A percentile compares a stretch with the other conserved stretches of the same genome.
These are phyloP conservation scores for Sminthurides aquaticus DNA, from an alignment of 2,888 invertebrate species.

Conservation along the genomic window DNA sequence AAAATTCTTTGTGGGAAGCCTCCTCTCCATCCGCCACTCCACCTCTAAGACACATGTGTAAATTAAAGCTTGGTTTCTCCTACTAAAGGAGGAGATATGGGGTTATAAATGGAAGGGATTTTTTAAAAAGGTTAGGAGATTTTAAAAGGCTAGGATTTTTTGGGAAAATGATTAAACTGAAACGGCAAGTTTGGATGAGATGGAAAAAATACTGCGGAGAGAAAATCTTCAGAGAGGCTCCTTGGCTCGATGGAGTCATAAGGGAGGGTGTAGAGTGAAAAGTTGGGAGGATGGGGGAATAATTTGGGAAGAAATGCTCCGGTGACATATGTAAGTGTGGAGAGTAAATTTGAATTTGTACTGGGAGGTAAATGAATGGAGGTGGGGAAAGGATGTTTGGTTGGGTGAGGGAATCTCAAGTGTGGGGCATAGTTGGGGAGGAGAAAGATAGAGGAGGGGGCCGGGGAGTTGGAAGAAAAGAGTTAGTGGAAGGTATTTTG, in stretches of 20 bases:
- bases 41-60: not conserved
- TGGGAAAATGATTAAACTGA: not conserved
- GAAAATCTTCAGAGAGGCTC: too few species aligned
- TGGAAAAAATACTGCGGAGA: too few species aligned
- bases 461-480: not conserved
- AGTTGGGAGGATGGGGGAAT: too few species aligned
- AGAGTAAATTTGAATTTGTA: not conserved
- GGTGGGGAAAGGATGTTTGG: too few species aligned
- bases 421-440: not conserved
- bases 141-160: not conserved
- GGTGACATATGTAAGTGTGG: not conserved
- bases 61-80: not conserved
- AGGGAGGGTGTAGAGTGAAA: too few species aligned
- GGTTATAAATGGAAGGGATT: too few species aligned
- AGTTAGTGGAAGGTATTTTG: slow-evolving; percentile 7
- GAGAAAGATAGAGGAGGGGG: too few species aligned
- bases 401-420: not conserved
- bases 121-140: not conserved
- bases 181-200: too few species aligned
- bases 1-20: not conserved
- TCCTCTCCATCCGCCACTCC: not conserved
- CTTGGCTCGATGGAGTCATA: too few species aligned
- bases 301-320: not conserved
- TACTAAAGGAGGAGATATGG: too few species aligned
- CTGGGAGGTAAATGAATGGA: not conserved